phyloP scores from a whole-genome alignment of 2,113 vertebrate species.

The Monarcha castaneiventris region DNA sequence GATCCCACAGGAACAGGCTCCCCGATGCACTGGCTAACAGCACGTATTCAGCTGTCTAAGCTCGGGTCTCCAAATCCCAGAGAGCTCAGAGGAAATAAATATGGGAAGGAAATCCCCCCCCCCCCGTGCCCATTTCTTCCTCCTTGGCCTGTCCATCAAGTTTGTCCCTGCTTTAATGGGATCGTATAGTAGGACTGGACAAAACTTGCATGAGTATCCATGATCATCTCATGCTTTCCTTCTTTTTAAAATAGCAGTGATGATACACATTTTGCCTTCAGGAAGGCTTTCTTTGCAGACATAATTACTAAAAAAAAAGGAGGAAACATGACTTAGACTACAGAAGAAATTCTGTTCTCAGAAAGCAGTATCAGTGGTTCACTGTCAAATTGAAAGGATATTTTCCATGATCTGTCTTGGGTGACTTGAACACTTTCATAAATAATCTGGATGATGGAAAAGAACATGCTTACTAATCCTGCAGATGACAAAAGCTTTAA shows the following conservation, averaged over 20 bases:
- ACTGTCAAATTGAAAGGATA: not conserved
- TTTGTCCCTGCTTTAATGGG: not conserved
- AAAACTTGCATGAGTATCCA: not conserved
- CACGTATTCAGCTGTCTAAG: not conserved
- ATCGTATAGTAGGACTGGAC: not conserved
- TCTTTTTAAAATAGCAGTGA: not conserved
- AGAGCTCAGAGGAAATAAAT: not conserved
- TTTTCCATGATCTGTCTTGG: conserved; percentile 7
- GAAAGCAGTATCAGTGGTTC: not conserved
- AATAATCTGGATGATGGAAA: conserved; percentile 23
- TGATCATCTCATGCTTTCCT: not conserved
- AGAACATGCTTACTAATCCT: conserved; percentile 18
- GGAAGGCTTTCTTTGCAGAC: not conserved
- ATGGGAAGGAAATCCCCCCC: not conserved
- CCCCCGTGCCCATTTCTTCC: not conserved
- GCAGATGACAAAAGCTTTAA: conserved; percentile 31
- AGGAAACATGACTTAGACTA: not conserved
- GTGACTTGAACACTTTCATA: not conserved
- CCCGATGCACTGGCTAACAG: accelerated
- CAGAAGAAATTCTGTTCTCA: not conserved
- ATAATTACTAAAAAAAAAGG: not conserved
- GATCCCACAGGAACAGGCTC: accelerated
- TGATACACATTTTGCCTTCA: not conserved
- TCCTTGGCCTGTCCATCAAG: not conserved
- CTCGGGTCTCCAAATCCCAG: not conserved